Base-by-base conservation (phyloP, 2,113 vertebrate genomes). In the Osmerus eperlanus region DNA sequence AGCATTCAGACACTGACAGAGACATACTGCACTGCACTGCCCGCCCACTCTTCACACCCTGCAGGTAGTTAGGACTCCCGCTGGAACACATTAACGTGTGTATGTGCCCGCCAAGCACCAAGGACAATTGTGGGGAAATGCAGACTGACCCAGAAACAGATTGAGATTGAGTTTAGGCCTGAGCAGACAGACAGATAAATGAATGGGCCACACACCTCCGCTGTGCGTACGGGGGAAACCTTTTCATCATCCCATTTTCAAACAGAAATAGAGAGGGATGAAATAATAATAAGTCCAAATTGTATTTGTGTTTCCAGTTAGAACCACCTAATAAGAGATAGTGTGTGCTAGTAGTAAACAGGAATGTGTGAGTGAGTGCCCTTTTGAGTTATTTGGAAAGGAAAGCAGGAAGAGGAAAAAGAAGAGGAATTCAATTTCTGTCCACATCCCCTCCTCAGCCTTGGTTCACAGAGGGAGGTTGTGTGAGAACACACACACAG, bases 91-190 rank as follows among this genome's bases (percentile, higher is more conserved):
- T 82, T 86, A 82, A 55, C 71, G 47, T 55, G 29, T 66, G 21
- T 52, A 12, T 67, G 60, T 41, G 71, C 23, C 0, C 21, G 60
- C 72, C 86, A 83, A 79, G 74, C 64, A 77, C 81, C 89, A 91
- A 93, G 88, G 89, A 90, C 90, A 75, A 67, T 32, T 78, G 77
- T 56, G 76, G 76, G 71, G 69, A 78, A 78, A 63, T 74, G 21
- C 63, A 36, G 19, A 66, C 85, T 88, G 90, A 86, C 89, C 90
- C 83, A 90, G 86, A 90, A 91, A 89, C 75, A 53, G 85, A 81
- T 88, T 83, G 61, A 81, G 87, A 87, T 76, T 52, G 76, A 85
- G 84, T 84, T 76, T 66, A 15, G 14, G 65, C 12, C 70, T 54
- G 64, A 75, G 72, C 63, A 60, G 58, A 71, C 68, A 72, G 68